Evolutionary conservation across 2,113 vertebrate species (phyloP), one percentile per base, ranked within the genome.

Genomic region (Colinus virginianus): DNA sequence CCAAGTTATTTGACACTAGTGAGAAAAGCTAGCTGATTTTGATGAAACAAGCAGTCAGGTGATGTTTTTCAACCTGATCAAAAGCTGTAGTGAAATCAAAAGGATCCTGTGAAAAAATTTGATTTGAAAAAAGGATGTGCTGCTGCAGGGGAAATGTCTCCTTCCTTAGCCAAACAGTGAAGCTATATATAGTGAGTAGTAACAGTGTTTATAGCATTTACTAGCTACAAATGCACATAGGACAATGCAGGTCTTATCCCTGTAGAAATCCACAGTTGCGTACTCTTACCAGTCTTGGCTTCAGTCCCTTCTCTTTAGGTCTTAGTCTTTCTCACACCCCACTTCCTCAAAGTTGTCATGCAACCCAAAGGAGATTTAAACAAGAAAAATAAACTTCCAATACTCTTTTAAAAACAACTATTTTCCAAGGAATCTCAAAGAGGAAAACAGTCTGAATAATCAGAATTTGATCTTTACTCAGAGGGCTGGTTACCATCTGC

Each of bases 71-170:
- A 78, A 56, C 15, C 3, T 81, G 25, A 76, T 68, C 26, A 69
- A 79, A 90, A 90, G 32, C 42, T 90, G 38, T 75, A 61, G 53
- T 25, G 48, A 78, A 95, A 90, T 74, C 40, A 80, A 80, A 86
- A 88, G 18, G 5, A 7, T 80, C 8, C 51, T 67, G 16, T 77
- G 49, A 78, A 62, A 4, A 3, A 2, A 22, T 70, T 75, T 62
- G 1, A 25, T 89, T 87, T 70, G 11, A 83, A 45, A 56, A 64
- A 88, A 63, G 3, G 7, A 71, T n/a, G 11, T 23, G 75, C 10
- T 46, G 32, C 64, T 90, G 51, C 15, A 56, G 43, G 42, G 77
- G 25, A 78, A 88, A 34, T 26, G 28, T 48, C 87, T 84, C 42
- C 38, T 90, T 85, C 19, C 56, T 74, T 75, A 63, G 34, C 72